A percentile compares a stretch with the other conserved stretches of the same genome.
Evolutionary conservation across 2,113 vertebrate genomes (phyloP).

Genomic region (Peromyscus californicus): DNA sequence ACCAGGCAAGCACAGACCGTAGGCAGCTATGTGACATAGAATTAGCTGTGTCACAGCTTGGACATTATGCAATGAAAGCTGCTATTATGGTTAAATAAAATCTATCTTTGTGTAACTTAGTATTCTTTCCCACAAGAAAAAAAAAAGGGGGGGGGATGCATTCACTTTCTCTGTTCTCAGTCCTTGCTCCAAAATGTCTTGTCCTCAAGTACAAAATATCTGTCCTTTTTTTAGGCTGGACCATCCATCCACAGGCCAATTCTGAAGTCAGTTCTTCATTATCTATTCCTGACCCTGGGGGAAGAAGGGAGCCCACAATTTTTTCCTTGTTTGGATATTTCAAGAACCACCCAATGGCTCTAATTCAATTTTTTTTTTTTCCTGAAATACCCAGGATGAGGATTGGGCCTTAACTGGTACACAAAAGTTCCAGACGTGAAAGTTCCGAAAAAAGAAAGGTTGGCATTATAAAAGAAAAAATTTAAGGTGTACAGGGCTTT

Average conservation of each 20-base stretch:
- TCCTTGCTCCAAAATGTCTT: neutral
- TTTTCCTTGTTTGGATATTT: slow-evolving; percentile 68
- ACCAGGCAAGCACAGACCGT: too few species aligned
- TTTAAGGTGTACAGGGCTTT: neutral
- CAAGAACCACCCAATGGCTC: slow-evolving; percentile 58
- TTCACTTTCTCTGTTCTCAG: neutral
- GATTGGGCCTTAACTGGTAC: slow-evolving; percentile 38
- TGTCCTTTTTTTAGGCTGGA: neutral
- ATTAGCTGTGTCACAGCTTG: neutral
- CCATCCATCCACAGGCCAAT: neutral
- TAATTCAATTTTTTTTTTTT: slow-evolving; percentile 6
- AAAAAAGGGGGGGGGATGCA: neutral
- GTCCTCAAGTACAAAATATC: neutral
- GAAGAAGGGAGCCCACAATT: neutral
- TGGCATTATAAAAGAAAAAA: neutral
- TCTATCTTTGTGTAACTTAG: neutral
- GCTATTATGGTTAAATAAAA: slow-evolving; percentile 12
- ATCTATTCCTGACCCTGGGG: slow-evolving; percentile 15
- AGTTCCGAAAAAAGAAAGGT: slow-evolving; percentile 14
- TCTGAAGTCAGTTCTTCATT: slow-evolving; percentile 62
- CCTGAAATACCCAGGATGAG: slow-evolving; percentile 61
- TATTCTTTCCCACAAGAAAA: slow-evolving; percentile 34
- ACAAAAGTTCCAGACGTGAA: slow-evolving; percentile 59
- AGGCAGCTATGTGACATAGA: neutral
- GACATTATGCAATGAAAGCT: slow-evolving; percentile 24